These are phyloP conservation scores for Ispidina lecontei DNA, from an alignment of 2,797 vertebrate genomes.

Conservation along the genomic window DNA sequence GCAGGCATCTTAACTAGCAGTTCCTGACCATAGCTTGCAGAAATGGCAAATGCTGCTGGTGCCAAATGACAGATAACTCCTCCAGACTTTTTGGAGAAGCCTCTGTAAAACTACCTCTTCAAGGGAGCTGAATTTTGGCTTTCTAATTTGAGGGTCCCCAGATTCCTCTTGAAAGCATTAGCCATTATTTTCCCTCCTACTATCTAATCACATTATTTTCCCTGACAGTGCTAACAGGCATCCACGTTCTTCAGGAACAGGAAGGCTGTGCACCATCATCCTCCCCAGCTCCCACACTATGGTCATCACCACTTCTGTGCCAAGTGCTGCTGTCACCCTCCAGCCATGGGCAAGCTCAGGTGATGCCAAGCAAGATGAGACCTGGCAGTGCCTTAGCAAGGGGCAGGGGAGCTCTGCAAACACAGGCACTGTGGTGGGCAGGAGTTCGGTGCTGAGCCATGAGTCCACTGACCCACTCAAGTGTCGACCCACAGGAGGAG, in stretches of 20 bases:
- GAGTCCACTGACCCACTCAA: accelerated
- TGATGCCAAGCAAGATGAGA: accelerated
- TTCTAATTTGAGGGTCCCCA: slow-evolving; percentile 12
- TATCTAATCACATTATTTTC: not conserved
- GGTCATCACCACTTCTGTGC: accelerated
- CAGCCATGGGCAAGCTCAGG: accelerated
- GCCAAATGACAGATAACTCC: not conserved
- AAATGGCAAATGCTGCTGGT: not conserved
- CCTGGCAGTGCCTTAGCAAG: not conserved
- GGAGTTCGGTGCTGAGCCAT: accelerated
- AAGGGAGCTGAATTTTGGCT: slow-evolving; percentile 27
- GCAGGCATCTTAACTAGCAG: not conserved
- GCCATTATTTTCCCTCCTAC: slow-evolving; percentile 1
- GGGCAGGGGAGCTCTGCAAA: not conserved
- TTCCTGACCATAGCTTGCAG: not conserved
- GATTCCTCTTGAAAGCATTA: slow-evolving; percentile 26
- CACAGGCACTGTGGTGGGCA: accelerated
- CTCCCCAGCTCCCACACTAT: not conserved
- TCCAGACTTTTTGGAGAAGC: slow-evolving; percentile 24
- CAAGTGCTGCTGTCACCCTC: accelerated
- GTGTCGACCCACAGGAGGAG: accelerated
- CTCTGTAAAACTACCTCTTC: slow-evolving; percentile 44
- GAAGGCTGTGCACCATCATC: accelerated
- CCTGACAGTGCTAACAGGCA: not conserved
- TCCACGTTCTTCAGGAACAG: accelerated